Percentiles rank a stretch among this genome's conserved stretches.
These are phyloP conservation scores for Bubalus kerabau DNA, from an alignment of 2,113 vertebrate genomes.

Conservation along the genomic window DNA sequence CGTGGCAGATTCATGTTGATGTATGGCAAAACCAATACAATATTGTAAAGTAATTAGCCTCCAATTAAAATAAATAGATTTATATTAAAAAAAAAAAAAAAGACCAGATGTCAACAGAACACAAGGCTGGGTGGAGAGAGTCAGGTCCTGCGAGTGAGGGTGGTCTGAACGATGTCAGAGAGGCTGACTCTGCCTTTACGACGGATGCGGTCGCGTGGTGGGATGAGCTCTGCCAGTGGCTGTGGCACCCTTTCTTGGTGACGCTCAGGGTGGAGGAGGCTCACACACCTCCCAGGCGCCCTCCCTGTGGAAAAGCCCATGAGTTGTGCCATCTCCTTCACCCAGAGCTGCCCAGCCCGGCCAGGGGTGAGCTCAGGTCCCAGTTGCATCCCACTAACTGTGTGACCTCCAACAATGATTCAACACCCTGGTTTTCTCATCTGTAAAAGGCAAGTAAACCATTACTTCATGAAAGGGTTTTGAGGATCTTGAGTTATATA, in stretches of 20 bases:
- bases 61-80: too few species aligned
- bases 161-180: too few species aligned
- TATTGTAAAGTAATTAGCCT: too few species aligned
- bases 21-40: too few species aligned
- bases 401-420: neutral
- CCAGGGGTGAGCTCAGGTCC: too few species aligned
- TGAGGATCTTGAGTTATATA: neutral
- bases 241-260: neutral
- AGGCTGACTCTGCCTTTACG: neutral
- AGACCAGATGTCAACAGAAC: neutral
- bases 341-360: neutral
- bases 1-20: too few species aligned
- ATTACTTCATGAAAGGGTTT: neutral
- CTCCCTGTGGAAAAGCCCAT: neutral
- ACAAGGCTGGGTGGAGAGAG: neutral
- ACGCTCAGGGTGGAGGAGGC: too few species aligned
- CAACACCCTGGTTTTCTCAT: neutral
- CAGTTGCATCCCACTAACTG: fast-evolving
- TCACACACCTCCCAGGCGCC: fast-evolving
- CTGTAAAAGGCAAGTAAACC: neutral
- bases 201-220: fast-evolving
- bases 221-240: neutral
- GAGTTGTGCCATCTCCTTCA: neutral
- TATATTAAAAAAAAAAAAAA: neutral
- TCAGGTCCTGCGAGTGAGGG: neutral